Conservation (phyloP, 2,113 vertebrate genomes). For the Symphodus melops region DNA sequence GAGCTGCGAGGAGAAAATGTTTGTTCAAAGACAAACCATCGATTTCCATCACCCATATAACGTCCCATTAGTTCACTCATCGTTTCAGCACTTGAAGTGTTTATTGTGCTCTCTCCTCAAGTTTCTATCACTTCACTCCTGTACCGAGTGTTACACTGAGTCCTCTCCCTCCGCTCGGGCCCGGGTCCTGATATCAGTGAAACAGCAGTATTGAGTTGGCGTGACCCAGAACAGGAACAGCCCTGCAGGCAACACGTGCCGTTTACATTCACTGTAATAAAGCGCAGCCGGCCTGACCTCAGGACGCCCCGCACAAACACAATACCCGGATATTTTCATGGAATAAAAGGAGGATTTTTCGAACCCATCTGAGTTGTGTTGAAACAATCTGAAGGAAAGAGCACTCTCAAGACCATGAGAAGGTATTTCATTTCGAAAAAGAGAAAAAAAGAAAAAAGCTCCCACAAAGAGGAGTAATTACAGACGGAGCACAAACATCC, state of each 20-base stretch:
- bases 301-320: slow-evolving; percentile 11
- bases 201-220: slow-evolving; percentile 51
- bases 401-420: slow-evolving; percentile 37
- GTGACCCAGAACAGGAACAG: slow-evolving; percentile 62
- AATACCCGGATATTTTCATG: slow-evolving; percentile 17
- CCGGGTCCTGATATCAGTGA: slow-evolving; percentile 24
- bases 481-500: slow-evolving; percentile 47
- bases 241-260: slow-evolving; percentile 64
- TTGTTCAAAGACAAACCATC: too few relatives aligned
- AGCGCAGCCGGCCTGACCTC: slow-evolving; percentile 30
- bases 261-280: slow-evolving; percentile 30
- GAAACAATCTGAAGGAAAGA: slow-evolving; percentile 33
- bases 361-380: slow-evolving; percentile 50
- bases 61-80: too few relatives aligned
- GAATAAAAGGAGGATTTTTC: slow-evolving; percentile 37
- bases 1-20: slow-evolving; percentile 5
- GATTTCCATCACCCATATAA: too few relatives aligned
- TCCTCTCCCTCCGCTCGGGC: not conserved
- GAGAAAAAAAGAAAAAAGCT: slow-evolving; percentile 29
- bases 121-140: not conserved
- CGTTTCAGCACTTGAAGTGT: too few relatives aligned
- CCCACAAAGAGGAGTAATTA: slow-evolving; percentile 60
- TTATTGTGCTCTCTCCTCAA: too few relatives aligned
- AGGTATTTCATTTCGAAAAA: slow-evolving; percentile 23
- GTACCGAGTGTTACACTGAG: not conserved